Percentiles rank a stretch among this genome's conserved stretches.
These are phyloP conservation scores for Lasioglossum vierecki DNA, from an alignment of 2,888 invertebrate genomes.

Conservation along the genomic window DNA sequence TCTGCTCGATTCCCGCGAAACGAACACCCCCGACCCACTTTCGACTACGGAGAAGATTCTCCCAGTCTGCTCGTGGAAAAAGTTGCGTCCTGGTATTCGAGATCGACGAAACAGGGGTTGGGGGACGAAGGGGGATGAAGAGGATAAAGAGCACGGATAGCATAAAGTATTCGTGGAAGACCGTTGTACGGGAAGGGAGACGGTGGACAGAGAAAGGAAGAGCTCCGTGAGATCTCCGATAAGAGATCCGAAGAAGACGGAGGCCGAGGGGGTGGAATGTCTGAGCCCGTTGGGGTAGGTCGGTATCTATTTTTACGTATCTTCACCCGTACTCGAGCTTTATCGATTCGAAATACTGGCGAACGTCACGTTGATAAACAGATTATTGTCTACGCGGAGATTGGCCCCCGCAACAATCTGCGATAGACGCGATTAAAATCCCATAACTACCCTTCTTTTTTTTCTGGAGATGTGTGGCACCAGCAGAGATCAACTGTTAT, in stretches of 20 bases:
- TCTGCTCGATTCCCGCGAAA: conserved; percentile 37
- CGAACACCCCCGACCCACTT: conserved; percentile 63
- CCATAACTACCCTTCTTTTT: not conserved
- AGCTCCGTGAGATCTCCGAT: conserved; percentile 40
- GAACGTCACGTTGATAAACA: conserved; percentile 41
- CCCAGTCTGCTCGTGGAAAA: conserved; percentile 28
- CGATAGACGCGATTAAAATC: conserved; percentile 11
- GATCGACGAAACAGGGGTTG: conserved; percentile 16
- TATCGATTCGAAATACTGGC: conserved; percentile 56
- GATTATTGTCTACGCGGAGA: conserved; percentile 44
- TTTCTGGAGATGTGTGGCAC: not conserved
- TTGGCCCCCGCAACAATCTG: conserved; percentile 5
- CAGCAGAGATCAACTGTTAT: not conserved
- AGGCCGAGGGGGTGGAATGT: conserved; percentile 13
- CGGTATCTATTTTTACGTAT: conserved; percentile 68
- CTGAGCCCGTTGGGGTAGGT: conserved; percentile 63
- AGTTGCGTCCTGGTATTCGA: conserved; percentile 45
- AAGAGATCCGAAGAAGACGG: conserved; percentile 26
- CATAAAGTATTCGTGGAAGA: conserved; percentile 55
- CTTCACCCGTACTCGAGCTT: conserved; percentile 49
- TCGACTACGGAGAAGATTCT: conserved; percentile 54
- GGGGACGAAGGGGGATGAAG: not conserved
- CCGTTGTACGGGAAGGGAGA: not conserved
- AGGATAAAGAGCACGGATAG: not conserved
- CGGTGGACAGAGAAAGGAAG: conserved; percentile 13